A percentile compares a stretch with the other conserved stretches of the same genome.
Evolutionary conservation across 2,797 vertebrate species (phyloP).

Genomic region (Eulemur albifrons): DNA sequence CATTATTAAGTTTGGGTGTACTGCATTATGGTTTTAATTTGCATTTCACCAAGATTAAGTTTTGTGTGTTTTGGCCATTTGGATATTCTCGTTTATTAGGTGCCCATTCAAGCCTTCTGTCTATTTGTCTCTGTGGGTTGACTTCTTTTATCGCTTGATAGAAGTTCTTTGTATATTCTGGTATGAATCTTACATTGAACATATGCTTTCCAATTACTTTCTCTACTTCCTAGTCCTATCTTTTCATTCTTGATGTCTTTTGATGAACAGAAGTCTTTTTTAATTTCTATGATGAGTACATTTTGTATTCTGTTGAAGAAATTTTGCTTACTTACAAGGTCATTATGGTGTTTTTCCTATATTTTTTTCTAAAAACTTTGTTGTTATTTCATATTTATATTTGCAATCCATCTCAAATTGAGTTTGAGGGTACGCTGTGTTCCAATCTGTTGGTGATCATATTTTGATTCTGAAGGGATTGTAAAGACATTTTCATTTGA

Average conservation of each 20-base stretch:
- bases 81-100: neutral
- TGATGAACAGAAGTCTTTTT: neutral
- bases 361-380: neutral
- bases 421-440: neutral
- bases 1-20: neutral
- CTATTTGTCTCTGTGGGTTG: neutral
- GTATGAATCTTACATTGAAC: neutral
- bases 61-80: neutral
- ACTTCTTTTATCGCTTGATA: neutral
- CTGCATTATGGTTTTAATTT: neutral
- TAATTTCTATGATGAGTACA: neutral
- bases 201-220: neutral
- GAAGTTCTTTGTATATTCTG: neutral
- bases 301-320: neutral
- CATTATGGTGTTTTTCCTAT: neutral
- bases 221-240: neutral
- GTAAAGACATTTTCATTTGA: neutral
- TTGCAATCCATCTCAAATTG: neutral
- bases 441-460: neutral
- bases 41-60: neutral
- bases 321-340: neutral
- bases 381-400: neutral
- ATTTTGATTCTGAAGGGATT: neutral
- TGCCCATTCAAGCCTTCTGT: neutral
- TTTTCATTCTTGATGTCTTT: neutral